Evolutionary conservation across 2,797 vertebrate genomes (phyloP), one percentile per base, ranked within the genome.

Genomic region (Ficedula albicollis): DNA sequence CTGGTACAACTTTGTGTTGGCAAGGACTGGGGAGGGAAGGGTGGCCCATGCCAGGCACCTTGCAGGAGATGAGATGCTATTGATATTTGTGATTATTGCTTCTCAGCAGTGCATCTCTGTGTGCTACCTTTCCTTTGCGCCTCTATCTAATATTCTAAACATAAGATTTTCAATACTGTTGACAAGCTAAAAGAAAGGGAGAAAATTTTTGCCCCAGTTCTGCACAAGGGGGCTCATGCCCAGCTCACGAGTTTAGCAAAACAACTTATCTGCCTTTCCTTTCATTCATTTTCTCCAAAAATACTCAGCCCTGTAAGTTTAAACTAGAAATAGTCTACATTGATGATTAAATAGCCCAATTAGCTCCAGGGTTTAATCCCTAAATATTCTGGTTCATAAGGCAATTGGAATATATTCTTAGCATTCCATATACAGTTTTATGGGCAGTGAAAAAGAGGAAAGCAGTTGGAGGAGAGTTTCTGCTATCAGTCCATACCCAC

Each of bases 201-300:
- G 6, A 49, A 49, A 15, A 25, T 8, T 26, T 87, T 70, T 89
- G 12, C 6, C 56, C 14, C 17, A 4, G 11, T 15, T 56, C 34
- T 73, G 36, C 51, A 44, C 32, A 70, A 60, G 10, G 5, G 2
- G 3, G 9, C 26, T 39, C 1, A 5, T 13, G 10, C 4, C 2
- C 36, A 79, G 9, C 15, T 60, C 62, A 44, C 11, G 36, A 62
- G 4, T 60, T 22, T 36, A 62, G 39, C 16, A 84, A 81, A 60
- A 76, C 34, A 77, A 73, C 9, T 43, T 36, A 19, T 27, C 21
- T 49, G 41, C 48, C 84, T 79, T 84, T 67, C 15, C 15, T 75
- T 66, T 21, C 16, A 55, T 25, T 70, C 51, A 39, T 74, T 84
- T 80, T 66, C 73, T 80, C 56, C 51, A 74, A 86, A 86, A 73